phyloP scores from a whole-genome alignment of 2,888 invertebrate genomes.

The Temnothorax unifasciatus region DNA sequence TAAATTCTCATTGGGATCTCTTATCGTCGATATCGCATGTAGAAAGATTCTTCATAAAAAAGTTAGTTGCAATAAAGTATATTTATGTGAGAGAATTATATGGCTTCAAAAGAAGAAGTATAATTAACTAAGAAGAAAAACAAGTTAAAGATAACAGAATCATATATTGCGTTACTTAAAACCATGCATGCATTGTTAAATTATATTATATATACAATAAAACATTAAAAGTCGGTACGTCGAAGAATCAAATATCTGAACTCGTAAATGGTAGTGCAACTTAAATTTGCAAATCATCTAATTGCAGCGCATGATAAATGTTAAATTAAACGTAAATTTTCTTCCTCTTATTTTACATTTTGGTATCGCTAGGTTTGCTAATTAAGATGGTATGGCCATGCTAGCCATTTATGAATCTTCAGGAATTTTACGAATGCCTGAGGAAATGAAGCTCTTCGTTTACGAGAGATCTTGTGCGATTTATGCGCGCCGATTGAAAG shows the following conservation, averaged over 20 bases:
- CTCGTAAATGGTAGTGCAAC: background rate
- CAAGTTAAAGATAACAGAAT: background rate
- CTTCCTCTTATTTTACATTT: background rate
- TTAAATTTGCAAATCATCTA: slow-evolving; percentile 8
- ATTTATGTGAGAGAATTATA: slow-evolving; percentile 14
- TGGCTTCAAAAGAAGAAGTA: background rate
- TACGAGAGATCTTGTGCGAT: slow-evolving; percentile 17
- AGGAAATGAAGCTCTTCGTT: slow-evolving; percentile 26
- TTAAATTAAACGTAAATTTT: slow-evolving; percentile 7
- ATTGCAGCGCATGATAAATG: background rate
- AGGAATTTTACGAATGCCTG: background rate
- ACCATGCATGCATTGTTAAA: background rate
- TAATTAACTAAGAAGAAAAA: slow-evolving; percentile 1
- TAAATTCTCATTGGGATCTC: slow-evolving; percentile 29
- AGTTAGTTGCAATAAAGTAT: background rate
- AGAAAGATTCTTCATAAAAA: slow-evolving; percentile 2
- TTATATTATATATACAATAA: background rate
- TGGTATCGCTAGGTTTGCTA: background rate
- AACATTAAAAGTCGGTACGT: background rate
- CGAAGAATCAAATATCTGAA: background rate
- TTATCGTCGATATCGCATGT: slow-evolving; percentile 4
- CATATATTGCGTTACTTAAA: background rate
- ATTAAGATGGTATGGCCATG: background rate
- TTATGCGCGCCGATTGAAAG: slow-evolving; percentile 58
- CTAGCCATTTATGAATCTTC: slow-evolving; percentile 12